phyloP scores from a whole-genome alignment of 2,888 invertebrate genomes.

The Lycocerus yunnanus region DNA sequence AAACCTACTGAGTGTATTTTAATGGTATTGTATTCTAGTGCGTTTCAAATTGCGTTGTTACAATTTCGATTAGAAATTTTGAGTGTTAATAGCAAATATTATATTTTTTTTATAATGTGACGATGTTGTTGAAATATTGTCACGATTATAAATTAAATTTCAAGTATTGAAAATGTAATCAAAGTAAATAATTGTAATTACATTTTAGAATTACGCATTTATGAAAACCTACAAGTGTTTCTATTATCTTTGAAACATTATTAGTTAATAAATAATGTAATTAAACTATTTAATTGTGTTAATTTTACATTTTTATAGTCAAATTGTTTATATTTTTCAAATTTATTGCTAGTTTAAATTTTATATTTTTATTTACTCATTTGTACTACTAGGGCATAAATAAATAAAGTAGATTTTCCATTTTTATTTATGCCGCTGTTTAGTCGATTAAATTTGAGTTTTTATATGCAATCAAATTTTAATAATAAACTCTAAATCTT shows the following conservation, averaged over 20 bases:
- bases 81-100: neutral
- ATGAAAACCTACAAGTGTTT: neutral
- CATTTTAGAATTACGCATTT: neutral
- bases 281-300: neutral
- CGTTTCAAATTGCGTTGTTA: neutral
- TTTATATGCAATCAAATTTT: neutral
- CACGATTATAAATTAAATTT: neutral
- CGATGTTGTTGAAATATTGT: neutral
- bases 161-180: neutral
- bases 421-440: neutral
- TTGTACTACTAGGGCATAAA: neutral
- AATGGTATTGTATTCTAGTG: neutral
- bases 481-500: neutral
- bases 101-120: neutral
- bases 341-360: conserved; percentile 2
- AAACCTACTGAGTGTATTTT: neutral
- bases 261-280: conserved; percentile 16
- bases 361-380: neutral
- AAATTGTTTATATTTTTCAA: neutral
- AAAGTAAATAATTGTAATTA: neutral
- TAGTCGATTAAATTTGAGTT: neutral
- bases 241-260: neutral
- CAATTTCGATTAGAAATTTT: neutral
- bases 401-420: neutral
- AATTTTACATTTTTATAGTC: neutral